Evolutionary conservation across 2,113 vertebrate genomes (phyloP), one percentile per base, ranked within the genome.

Genomic region (Zingel zingel): DNA sequence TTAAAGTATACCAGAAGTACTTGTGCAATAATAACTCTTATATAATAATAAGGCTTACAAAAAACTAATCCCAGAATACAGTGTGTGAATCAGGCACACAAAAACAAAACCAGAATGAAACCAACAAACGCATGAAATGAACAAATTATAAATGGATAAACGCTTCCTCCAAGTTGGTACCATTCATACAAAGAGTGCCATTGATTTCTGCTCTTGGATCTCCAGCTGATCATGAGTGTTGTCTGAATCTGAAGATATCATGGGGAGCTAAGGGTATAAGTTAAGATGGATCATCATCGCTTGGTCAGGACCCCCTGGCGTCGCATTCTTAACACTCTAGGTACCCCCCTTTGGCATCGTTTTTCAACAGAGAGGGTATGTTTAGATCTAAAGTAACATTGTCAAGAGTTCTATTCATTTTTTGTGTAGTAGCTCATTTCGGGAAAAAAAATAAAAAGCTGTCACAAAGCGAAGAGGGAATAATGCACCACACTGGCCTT

Each of bases 381-480:
- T 1, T 43, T 43, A 43, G 39, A 43, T 43, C 1, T 39, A 18
- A 63, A 25, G 51, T 27, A 72, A 74, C 77, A 25, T 27, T 82
- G 74, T 89, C 83, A 39, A 16, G 78, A 74, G 82, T 79, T 88
- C 83, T 86, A 82, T 80, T 85, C 83, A 85, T 74, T 61, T 16
- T 25, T 83, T 66, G 25, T 83, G 70, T 56, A 54, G 74, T 13
- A 10, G 73, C 79, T 92, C 81, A 66, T 88, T 86, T 69, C 75
- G 81, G 74, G 43, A 54, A 78, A 77, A 48, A 65, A 58, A 79
- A 65, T 53, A 79, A 75, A 65, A 64, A 74, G 79, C 83, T 84
- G 77, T 72, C 83, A 74, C 53, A 33, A 67, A 65, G 73, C 71
- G 56, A 30, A 81, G 59, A 51, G 50, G 56, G 83, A 80, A 83